Evolutionary conservation across 2,113 vertebrate genomes (phyloP).

Genomic region (Scomber colias): DNA sequence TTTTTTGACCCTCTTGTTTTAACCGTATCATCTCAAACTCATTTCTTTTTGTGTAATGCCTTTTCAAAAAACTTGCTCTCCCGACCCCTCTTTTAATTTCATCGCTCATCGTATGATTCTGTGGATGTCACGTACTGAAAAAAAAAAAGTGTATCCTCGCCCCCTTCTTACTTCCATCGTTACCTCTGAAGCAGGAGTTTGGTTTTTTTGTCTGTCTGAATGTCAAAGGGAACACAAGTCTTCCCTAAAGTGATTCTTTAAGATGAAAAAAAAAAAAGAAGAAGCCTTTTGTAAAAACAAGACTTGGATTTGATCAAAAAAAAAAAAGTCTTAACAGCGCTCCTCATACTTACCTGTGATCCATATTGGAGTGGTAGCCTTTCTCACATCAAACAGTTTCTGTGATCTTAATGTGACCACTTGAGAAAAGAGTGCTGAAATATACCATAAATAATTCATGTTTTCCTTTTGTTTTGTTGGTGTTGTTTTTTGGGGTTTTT

Average conservation of each 20-base stretch:
- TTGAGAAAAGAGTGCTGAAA: slow-evolving; percentile 46
- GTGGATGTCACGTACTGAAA: slow-evolving; percentile 1
- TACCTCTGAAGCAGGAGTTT: slow-evolving; percentile 55
- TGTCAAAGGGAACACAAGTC: slow-evolving; percentile 55
- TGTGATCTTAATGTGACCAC: slow-evolving; percentile 58
- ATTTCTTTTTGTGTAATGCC: slow-evolving; percentile 23
- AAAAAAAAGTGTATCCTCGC: not conserved
- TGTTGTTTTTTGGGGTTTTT: not conserved
- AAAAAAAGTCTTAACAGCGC: not conserved
- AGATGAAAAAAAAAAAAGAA: slow-evolving; percentile 8
- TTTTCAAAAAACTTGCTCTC: too few relatives aligned
- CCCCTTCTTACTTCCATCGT: slow-evolving; percentile 21
- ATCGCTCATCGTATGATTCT: not conserved
- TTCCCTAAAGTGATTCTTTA: slow-evolving; percentile 40
- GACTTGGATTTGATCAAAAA: slow-evolving; percentile 60
- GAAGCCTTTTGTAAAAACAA: slow-evolving; percentile 59
- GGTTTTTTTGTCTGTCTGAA: slow-evolving; percentile 50
- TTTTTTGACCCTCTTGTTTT: slow-evolving; percentile 14
- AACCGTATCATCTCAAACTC: slow-evolving; percentile 38
- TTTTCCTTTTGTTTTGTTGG: not conserved
- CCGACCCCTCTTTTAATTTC: too few relatives aligned
- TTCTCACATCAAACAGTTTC: slow-evolving; percentile 4
- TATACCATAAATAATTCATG: not conserved
- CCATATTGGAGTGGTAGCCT: slow-evolving; percentile 55
- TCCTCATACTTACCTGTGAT: slow-evolving; percentile 54